Base-by-base conservation (phyloP, 2,797 vertebrate genomes). In the Sphenopsis melanotis region DNA sequence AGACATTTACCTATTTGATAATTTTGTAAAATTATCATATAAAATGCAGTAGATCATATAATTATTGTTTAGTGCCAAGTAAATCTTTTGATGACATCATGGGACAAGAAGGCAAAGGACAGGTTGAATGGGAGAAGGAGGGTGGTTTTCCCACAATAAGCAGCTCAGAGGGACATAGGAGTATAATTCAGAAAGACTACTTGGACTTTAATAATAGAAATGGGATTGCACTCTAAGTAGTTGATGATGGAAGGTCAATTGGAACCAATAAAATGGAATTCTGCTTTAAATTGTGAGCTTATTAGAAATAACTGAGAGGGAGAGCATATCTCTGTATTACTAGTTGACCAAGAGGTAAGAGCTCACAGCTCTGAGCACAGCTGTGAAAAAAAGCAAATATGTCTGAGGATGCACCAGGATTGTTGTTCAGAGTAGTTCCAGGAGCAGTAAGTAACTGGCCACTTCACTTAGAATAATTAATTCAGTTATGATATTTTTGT, bases 171-270 rank as follows among this genome's bases (percentile, higher is more conserved):
- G 36, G 83, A 47, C n/a, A 34, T 7, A 46, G 46, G 39, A 83
- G 56, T 83, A 87, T 69, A 4, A 83, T 81, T 94, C 79, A 80
- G 75, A 92, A 89, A 83, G 41, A 15, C 37, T 91, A 20, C 66
- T 85, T 94, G 76, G 87, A 88, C 72, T 91, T 88, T 47, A 71
- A 21, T 87, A 75, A 75, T 86, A 95, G 91, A 91, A 94, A 78
- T 50, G 71, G 72, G 27, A 81, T 88, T 91, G 57, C 42, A 81
- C 7, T 70, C 52, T 59, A 89, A 92, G 63, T 70, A 93, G 82
- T 56, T 57, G 53, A 71, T 0, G 4, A 76, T 85, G 87, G 76
- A 93, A 90, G 76, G 76, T 93, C 82, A 78, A 91, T 90, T 94
- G 69, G 65, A 88, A 65, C 46, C 82, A 89, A 80, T 93, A 94